A percentile compares a stretch with the other conserved stretches of the same genome.
These are phyloP conservation scores for Hemibagrus wyckioides DNA, from an alignment of 2,113 vertebrate genomes.

Conservation along the genomic window DNA sequence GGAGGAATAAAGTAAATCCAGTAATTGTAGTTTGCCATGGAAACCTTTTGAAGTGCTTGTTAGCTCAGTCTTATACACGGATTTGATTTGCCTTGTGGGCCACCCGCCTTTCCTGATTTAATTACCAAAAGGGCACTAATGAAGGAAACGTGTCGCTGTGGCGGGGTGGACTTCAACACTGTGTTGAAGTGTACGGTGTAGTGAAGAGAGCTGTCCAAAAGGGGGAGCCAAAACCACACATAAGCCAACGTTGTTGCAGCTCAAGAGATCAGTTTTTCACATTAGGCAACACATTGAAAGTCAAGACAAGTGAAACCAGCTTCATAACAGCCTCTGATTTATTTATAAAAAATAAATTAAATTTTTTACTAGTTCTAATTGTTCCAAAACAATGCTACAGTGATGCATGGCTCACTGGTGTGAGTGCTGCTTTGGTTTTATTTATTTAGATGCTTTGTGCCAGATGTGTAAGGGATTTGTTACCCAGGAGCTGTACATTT, in stretches of 20 bases:
- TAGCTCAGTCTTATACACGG: background rate
- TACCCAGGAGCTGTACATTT: background rate
- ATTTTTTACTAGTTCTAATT: background rate
- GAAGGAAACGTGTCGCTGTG: background rate
- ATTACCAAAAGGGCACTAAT: background rate
- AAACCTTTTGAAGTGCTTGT: background rate
- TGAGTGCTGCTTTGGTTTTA: too few relatives aligned
- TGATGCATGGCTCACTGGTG: background rate
- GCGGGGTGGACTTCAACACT: background rate
- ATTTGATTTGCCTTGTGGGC: background rate
- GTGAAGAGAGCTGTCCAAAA: background rate
- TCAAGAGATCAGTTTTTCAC: background rate
- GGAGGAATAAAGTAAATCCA: background rate
- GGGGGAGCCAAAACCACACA: conserved; percentile 30
- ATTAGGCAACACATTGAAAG: conserved; percentile 9
- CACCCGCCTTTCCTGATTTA: background rate
- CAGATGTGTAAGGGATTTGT: background rate
- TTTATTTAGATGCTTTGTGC: background rate
- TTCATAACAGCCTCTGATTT: background rate
- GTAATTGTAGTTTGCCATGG: background rate
- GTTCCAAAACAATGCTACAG: background rate
- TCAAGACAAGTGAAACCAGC: background rate
- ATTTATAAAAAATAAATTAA: too few relatives aligned
- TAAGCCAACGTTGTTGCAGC: too few relatives aligned
- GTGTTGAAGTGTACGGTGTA: background rate